Evolutionary conservation across 2,797 vertebrate genomes (phyloP).

Genomic region (Hyperoplus lanceolatus): DNA sequence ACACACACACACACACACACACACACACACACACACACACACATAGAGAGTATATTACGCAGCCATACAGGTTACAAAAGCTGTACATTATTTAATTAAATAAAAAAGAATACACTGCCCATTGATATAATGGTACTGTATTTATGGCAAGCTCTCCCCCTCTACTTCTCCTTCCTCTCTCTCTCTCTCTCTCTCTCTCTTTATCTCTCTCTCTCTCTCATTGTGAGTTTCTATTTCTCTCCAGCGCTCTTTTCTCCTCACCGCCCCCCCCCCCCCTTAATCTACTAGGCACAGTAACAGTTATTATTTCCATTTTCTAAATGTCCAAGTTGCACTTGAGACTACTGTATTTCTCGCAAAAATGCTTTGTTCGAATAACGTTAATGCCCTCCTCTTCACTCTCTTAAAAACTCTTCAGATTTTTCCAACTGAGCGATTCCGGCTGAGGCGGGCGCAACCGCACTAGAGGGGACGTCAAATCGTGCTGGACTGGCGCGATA

Average conservation of each 20-base stretch:
- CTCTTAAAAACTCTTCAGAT: constrained; percentile 88
- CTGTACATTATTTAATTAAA: too few relatives aligned
- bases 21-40: too few relatives aligned
- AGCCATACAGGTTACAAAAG: too few relatives aligned
- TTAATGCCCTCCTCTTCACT: constrained; percentile 87
- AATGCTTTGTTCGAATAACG: constrained; percentile 89
- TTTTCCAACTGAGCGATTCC: constrained; percentile 82
- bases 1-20: not conserved
- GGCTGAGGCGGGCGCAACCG: constrained; percentile 83
- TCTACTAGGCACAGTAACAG: constrained; percentile 75
- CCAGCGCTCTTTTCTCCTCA: constrained; percentile 26
- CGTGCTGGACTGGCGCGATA: constrained; percentile 81
- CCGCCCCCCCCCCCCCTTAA: constrained; percentile 32
- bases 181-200: constrained; percentile 13
- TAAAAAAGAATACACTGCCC: constrained; percentile 6
- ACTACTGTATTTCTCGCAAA: constrained; percentile 83
- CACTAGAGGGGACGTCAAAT: constrained; percentile 80
- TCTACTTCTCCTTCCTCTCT: constrained; percentile 25
- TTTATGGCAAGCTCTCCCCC: constrained; percentile 32
- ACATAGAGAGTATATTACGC: too few relatives aligned
- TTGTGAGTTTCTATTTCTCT: constrained; percentile 21
- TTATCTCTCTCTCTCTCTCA: constrained; percentile 13
- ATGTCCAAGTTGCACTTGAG: constrained; percentile 5
- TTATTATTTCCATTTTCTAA: constrained; percentile 66
- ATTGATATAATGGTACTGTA: constrained; percentile 41